Evolutionary conservation across 2,113 vertebrate genomes (phyloP), one percentile per base, ranked within the genome.

Genomic region (Lasiurus cinereus): DNA sequence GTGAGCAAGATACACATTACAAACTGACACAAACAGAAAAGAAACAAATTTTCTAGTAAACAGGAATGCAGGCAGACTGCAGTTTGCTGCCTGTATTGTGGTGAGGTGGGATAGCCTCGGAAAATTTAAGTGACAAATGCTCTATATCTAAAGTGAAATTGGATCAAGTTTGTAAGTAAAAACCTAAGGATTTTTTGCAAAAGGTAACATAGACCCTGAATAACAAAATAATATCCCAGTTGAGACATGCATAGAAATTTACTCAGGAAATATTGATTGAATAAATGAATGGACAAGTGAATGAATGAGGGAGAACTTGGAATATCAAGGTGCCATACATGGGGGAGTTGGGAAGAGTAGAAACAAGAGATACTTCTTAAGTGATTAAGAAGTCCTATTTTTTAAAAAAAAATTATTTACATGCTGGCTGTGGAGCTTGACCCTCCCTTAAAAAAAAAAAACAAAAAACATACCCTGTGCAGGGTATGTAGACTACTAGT

Each of bases 111-210:
- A 18, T 56, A 56, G 15, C 19, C 66, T 31, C 19, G 18, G 77
- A 88, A 72, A 88, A 73, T 4, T 31, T 69, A 31, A 59, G 18
- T 22, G 29, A 94, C 33, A 89, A 76, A 78, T 13, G 39, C 2
- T 79, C 33, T 90, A 16, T 46, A 84, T 77, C 21, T 83, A 82
- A 66, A 84, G 50, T 85, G 27, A 90, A 88, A 52, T 90, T 83
- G 78, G 11, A 52, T n/a, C 46, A 83, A 90, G 11, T 16, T 48
- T 29, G 48, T 67, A 50, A 92, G 16, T 46, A 83, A 90, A 97
- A 56, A 18, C 52, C 80, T 82, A 80, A 74, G 8, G 39, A 43
- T 27, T 66, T 66, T 67, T 52, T 94, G 54, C 76, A 89, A 78
- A 86, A 96, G 29, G 4, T 92, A 56, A 29, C n/a, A 67, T 54